Percentiles rank a stretch among this genome's conserved stretches.
phyloP scores from a whole-genome alignment of 2,888 invertebrate species.

The Caenorhabditis japonica region DNA sequence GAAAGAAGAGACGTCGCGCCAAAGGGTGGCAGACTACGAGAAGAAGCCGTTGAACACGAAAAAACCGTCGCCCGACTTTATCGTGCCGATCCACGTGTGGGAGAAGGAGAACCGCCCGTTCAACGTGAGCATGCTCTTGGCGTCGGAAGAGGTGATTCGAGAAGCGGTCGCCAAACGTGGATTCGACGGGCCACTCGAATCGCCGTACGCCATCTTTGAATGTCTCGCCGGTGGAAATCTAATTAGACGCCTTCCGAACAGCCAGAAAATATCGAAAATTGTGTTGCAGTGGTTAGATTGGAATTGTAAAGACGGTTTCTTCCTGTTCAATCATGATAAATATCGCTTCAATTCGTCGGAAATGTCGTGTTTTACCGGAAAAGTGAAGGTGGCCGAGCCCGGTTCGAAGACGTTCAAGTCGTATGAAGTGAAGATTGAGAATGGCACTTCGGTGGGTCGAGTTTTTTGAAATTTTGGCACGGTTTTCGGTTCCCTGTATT shows the following conservation, averaged over 20 bases:
- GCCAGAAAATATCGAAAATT: slow-evolving; percentile 55
- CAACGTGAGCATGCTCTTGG: slow-evolving; percentile 70
- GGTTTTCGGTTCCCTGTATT: slow-evolving; percentile 45
- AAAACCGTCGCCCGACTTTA: slow-evolving; percentile 65
- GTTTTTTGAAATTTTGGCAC: background rate
- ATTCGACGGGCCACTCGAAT: slow-evolving; percentile 51
- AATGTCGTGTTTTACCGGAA: slow-evolving; percentile 65
- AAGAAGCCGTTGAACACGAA: slow-evolving; percentile 33
- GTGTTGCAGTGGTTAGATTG: slow-evolving; percentile 61
- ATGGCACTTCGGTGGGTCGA: slow-evolving; percentile 37
- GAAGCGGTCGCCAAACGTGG: slow-evolving; percentile 51
- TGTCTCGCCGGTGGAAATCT: slow-evolving; percentile 49
- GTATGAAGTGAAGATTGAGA: slow-evolving; percentile 69
- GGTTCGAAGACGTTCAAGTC: slow-evolving; percentile 73
- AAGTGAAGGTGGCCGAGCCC: slow-evolving; percentile 73
- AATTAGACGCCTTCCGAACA: slow-evolving; percentile 38
- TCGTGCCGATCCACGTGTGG: slow-evolving; percentile 74
- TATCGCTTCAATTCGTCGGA: slow-evolving; percentile 42
- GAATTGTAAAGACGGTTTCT: slow-evolving; percentile 51
- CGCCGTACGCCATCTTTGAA: slow-evolving; percentile 70
- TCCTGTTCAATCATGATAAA: slow-evolving; percentile 58
- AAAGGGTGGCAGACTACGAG: slow-evolving; percentile 51
- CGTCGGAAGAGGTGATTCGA: slow-evolving; percentile 61
- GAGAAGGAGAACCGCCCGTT: slow-evolving; percentile 74
- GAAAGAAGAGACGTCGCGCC: slow-evolving; percentile 56